phyloP scores from a whole-genome alignment of 2,797 vertebrate genomes.

The Chloroceryle amazona region DNA sequence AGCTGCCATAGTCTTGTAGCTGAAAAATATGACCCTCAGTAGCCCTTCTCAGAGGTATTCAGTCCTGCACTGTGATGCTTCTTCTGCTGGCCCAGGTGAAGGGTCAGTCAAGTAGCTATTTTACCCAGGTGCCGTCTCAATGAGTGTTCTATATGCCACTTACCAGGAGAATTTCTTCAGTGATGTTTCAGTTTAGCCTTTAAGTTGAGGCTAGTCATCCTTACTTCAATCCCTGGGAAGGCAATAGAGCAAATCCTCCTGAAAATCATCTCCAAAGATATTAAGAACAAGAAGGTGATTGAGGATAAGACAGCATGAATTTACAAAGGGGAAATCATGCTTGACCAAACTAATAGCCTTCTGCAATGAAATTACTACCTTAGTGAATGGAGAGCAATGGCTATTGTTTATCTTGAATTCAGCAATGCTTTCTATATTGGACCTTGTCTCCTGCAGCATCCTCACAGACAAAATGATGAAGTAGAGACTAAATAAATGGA shows the following conservation, averaged over 20 bases:
- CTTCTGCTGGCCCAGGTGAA: not conserved
- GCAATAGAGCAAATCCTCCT: not conserved
- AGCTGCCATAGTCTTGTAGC: not conserved
- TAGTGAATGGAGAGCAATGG: not conserved
- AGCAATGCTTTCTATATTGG: not conserved
- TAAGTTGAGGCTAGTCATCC: not conserved
- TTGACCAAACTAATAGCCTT: not conserved
- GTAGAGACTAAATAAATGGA: not conserved
- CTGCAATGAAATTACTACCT: not conserved
- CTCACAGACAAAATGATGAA: not conserved
- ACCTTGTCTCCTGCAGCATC: not conserved
- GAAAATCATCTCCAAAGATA: not conserved
- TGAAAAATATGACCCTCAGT: not conserved
- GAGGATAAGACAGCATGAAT: not conserved
- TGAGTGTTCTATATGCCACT: rapidly evolving
- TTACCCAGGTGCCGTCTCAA: not conserved
- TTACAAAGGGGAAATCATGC: not conserved
- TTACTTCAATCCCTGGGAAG: not conserved
- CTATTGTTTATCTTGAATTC: not conserved
- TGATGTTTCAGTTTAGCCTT: not conserved
- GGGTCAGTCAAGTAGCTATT: not conserved
- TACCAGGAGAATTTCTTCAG: not conserved
- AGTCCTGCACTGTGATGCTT: not conserved
- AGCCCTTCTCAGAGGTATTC: not conserved
- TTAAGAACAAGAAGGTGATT: not conserved